Conservation (phyloP, 2,888 invertebrate species). For the Diplolepis rosae region DNA sequence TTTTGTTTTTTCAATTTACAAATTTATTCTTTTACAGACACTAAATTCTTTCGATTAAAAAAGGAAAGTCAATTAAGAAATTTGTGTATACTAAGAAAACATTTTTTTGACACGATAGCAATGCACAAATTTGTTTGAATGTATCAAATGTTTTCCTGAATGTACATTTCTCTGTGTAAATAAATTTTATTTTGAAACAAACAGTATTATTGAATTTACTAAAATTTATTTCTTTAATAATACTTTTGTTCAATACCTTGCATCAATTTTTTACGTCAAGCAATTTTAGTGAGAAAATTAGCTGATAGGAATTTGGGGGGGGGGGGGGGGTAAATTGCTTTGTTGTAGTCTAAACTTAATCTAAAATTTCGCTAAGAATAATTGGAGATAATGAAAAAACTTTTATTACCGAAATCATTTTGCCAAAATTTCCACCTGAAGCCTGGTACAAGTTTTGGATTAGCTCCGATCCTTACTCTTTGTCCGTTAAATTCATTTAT, state of each 20-base stretch:
- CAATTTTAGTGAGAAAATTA: conserved; percentile 9
- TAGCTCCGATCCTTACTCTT: conserved; percentile 81
- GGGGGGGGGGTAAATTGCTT: conserved; percentile 1
- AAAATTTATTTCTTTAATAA: too few relatives aligned
- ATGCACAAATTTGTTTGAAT: too few relatives aligned
- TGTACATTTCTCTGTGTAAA: too few relatives aligned
- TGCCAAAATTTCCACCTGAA: conserved; percentile 80
- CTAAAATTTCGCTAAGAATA: conserved; percentile 18
- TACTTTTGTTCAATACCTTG: neutral
- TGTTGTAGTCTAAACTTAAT: conserved; percentile 13
- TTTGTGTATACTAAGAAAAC: too few relatives aligned
- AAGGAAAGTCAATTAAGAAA: too few relatives aligned
- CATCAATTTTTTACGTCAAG: neutral
- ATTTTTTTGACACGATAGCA: too few relatives aligned
- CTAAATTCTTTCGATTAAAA: too few relatives aligned
- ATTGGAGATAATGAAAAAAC: neutral
- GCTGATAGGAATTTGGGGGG: neutral
- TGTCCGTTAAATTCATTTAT: conserved; percentile 69
- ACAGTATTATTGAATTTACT: too few relatives aligned
- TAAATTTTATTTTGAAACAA: too few relatives aligned
- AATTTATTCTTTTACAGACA: too few relatives aligned
- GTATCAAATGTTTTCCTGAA: too few relatives aligned
- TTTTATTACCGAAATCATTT: conserved; percentile 73
- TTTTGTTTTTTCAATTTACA: too few relatives aligned
- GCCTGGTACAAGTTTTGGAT: conserved; percentile 83